Base-by-base conservation (phyloP, 2,888 invertebrate species). In the Drosophila kanekoi region DNA sequence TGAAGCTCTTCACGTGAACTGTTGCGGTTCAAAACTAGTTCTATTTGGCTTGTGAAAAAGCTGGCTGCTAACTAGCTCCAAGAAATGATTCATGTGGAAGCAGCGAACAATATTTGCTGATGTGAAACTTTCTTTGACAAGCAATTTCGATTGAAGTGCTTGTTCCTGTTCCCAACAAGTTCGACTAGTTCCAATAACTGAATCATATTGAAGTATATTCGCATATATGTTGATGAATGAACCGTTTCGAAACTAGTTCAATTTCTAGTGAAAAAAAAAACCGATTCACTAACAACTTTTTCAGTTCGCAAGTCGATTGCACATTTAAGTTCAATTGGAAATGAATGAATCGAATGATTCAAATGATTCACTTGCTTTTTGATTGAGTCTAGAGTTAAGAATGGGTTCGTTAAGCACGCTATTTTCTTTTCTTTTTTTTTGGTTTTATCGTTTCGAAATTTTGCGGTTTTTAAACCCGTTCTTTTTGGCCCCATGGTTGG, bases 401-500 rank as follows among this genome's bases (percentile, higher is more conserved):
- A 44, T 43, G 45, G 54, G 33, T 62, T 67, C 62, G 57, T 62
- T 72, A 59, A 62, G 41, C 62, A 60, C 62, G 68, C 16, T 18
- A 52, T 32, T 44, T 38, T 54, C 58, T n/a, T 3, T 20, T 32
- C 20, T 44, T 16, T 16, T 66, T 13, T 37, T 54, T 23, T 14
- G 11, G 38, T n/a, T 47, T 28, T 28, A 28, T 28, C 40, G 18
- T 18, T 48, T 48, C 59, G 57, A 52, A 44, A 54, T 37, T 58
- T 40, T 48, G 38, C n/a, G 40, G 47, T 40, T 32, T 58, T 67
- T 61, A 67, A 70, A 61, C 48, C 61, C 51, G 57, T 67, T 70
- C 57, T 52, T 35, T 13, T 52, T 45, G 51, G 57, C 64, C 58
- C 77, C 77, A 74, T 62, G 66, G 81, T 74, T 63, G 56, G 47